Conservation (phyloP, 2,888 invertebrate genomes). For the Portevinia maculata region DNA sequence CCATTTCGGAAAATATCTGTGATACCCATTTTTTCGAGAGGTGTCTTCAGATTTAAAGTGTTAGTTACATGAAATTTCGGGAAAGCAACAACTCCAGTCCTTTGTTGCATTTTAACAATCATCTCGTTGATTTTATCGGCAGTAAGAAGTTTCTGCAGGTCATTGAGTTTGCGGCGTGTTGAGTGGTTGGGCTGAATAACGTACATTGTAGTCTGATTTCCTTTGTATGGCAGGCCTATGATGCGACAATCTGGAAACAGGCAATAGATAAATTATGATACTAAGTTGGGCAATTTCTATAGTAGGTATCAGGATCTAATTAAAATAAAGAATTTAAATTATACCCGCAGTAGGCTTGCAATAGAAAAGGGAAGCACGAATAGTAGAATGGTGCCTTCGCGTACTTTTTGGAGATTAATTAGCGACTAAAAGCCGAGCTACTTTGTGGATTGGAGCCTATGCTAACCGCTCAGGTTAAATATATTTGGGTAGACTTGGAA, state of each 20-base stretch:
- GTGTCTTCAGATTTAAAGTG: conserved; percentile 84
- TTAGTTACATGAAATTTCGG: conserved; percentile 89
- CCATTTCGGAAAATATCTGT: conserved; percentile 85
- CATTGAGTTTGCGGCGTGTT: conserved; percentile 82
- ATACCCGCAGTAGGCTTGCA: no score
- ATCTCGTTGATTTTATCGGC: conserved; percentile 82
- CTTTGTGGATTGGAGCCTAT: no score
- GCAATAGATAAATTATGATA: not conserved
- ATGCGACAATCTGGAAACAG: conserved; percentile 84
- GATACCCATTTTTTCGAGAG: conserved; percentile 86
- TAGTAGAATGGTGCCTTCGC: no score
- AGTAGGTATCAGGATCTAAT: no score
- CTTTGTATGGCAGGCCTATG: conserved; percentile 87
- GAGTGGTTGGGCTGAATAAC: conserved; percentile 85
- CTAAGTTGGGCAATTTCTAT: no score
- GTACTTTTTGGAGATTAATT: no score
- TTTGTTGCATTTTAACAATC: conserved; percentile 80
- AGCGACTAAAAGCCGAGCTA: no score
- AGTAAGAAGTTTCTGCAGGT: conserved; percentile 83
- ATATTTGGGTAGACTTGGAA: no score
- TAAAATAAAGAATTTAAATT: no score
- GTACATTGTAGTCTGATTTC: conserved; percentile 86
- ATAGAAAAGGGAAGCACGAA: no score
- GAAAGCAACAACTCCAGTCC: conserved; percentile 84
- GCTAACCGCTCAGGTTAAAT: no score